Conservation (phyloP, 1,140 invertebrate genomes). For the Ostrea edulis region DNA sequence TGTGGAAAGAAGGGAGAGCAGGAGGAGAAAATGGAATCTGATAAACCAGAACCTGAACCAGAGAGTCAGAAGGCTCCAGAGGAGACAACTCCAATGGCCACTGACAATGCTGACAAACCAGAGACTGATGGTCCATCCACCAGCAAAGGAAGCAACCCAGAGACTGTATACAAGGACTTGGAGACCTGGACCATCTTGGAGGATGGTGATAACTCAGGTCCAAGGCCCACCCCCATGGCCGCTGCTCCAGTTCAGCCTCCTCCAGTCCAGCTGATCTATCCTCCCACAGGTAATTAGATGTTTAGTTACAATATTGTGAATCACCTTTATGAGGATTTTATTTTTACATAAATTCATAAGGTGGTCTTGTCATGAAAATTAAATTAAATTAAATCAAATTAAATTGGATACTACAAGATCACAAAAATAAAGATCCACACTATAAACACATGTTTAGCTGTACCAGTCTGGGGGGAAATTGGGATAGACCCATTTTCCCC, state of each 20-base stretch:
- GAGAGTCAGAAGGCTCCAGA: slow-evolving; percentile 28
- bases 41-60: slow-evolving; percentile 8
- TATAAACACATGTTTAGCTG: too few species aligned
- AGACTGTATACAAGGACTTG: slow-evolving; percentile 5
- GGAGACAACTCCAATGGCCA: slow-evolving; percentile 21
- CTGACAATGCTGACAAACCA: slow-evolving; percentile 20
- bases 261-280: slow-evolving; percentile 32
- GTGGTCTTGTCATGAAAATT: background rate
- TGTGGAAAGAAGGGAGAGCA: slow-evolving; percentile 49
- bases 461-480: too few species aligned
- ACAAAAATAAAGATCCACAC: too few species aligned
- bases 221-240: background rate
- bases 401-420: too few species aligned
- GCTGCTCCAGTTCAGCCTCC: slow-evolving; percentile 17
- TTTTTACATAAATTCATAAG: too few species aligned
- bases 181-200: slow-evolving; percentile 24
- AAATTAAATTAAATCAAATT: too few species aligned
- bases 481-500: too few species aligned
- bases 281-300: slow-evolving; percentile 38
- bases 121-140: slow-evolving; percentile 10
- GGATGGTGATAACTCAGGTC: slow-evolving; percentile 17
- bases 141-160: background rate
- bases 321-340: too few species aligned
- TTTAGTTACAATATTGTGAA: background rate
- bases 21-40: slow-evolving; percentile 12